Base-by-base conservation (phyloP, 2,888 invertebrate genomes). In the Eulithis prunata region DNA sequence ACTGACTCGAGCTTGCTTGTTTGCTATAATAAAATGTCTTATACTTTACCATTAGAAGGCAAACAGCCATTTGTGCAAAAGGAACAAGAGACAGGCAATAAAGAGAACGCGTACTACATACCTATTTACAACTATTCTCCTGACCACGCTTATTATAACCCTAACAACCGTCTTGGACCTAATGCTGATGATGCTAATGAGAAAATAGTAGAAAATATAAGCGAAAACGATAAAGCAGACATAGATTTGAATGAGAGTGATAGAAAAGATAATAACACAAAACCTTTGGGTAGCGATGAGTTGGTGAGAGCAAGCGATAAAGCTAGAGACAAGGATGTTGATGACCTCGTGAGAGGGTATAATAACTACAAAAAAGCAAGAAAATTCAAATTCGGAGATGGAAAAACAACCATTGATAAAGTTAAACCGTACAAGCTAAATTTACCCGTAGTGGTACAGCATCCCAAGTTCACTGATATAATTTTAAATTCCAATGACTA, bases 91-190 rank as follows among this genome's bases (percentile, higher is more conserved):
- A n/a, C 36, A 0, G 43, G 8, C 5, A 63, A 71, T 21, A 41
- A 64, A 51, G 81, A 84, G 4, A 76, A 83, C 21, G 82, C 85
- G 0, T 74, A 82, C 47, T 84, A 83, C 10, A 71, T 78, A 2
- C 82, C 82, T 0, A 60, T 78, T 10, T 78, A 81, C 38, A 77
- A 79, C 59, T 82, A 78, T 69, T 71, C 77, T 70, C 82, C 87
- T 0, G 70, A 81, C 7, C 78, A 85, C 46, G 89, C 86, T 1
- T 81, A 83, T 66, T 88, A 78, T 45, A 84, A 84, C 58, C 76
- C 88, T 5, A 62, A 77, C 11, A 88, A 89, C 64, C 78, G 78
- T 28, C 78, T 78, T 10, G 86, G 83, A 13, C 84, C 84, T 0
- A 82, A 85, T 45, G 57, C 21, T 14, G 64, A 65, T 14, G 52